Evolutionary conservation across 1,140 invertebrate genomes (phyloP), one percentile per base, ranked within the genome.

Genomic region (Neocloeon triangulifer): DNA sequence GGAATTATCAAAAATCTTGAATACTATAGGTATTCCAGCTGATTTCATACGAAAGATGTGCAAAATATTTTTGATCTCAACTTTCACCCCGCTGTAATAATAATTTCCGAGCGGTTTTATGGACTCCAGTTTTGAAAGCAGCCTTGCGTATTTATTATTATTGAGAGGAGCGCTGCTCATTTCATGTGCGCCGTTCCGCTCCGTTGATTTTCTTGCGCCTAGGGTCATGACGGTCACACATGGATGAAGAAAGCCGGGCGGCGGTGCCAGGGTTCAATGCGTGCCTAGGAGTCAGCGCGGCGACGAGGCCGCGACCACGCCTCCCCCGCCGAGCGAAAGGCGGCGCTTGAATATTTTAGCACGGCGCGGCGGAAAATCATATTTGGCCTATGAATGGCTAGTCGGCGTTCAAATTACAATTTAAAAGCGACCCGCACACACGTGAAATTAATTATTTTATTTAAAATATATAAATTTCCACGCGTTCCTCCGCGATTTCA

Each of bases 371-470:
- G n/a, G n/a, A 37, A 31, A 21, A 29, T 26, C 26, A 33, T 31
- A 22, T 21, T 33, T 31, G 36, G 22, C 30, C 17, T 25, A 21
- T 26, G 16, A 22, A 25, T 19, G 19, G 20, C 7, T 21, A 22
- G 22, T 13, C 20, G n/a, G 13, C 22, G 18, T 14, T n/a, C n/a
- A n/a, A n/a, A 15, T 19, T 0, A 5, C 12, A 25, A 20, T 22
- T 4, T 3, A 34, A 18, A 20, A 17, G 31, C n/a, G 33, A 37
- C 23, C 19, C 18, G 26, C 22, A 34, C 30, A n/a, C 19, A 26
- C 33, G 15, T 33, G 34, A 19, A n/a, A 12, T 26, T 39, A 37
- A 43, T 47, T 46, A 47, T 47, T 44, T 48, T 48, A 45, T 48
- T 41, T 48, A n/a, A n/a, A n/a, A n/a, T n/a, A n/a, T n/a, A n/a